Evolutionary conservation across 2,888 invertebrate species (phyloP), one percentile per base, ranked within the genome.

Genomic region (Cenopis cana): DNA sequence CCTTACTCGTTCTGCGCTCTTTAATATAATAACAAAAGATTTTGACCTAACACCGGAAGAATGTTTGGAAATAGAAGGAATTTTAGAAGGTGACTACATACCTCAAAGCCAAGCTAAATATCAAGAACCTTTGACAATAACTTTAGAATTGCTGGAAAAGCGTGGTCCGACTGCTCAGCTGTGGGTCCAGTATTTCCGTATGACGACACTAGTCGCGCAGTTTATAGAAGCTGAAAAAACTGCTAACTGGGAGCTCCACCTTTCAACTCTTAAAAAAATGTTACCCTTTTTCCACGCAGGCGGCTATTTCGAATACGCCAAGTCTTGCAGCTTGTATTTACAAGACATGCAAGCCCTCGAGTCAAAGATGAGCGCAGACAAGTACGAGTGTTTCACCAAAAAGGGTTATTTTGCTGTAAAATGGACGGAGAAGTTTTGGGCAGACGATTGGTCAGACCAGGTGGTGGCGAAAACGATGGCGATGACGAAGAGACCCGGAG

Each of bases 101-200:
- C 29, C 46, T 29, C 55, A 55, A 49, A 29, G 29, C 14, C 17
- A 49, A 11, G 46, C 46, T 11, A 49, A 14, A 11, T 49, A 33
- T 14, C 33, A 50, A 17, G 61, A 61, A 17, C 61, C 49, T 8
- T 24, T 61, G 18, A 29, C 33, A 6, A 50, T 50, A 18, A 50
- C 61, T 17, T 49, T 61, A 12, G 49, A 61, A 18, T 18, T 50
- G 49, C 33, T 61, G 17, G 49, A 50, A 46, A 50, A 33, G 18
- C 49, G 33, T 12, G 61, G 61, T 6, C 61, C 61, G 14, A 33
- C 49, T 8, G 61, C 61, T 17, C 17, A 50, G 12, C 33, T 50
- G 24, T 61, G 61, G 61, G 61, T 61, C 2, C 61, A 61, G 14
- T 61, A 61, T 12, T 61, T 61, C 61, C 49, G 61, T 17, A 61